Evolutionary conservation across 2,888 invertebrate species (phyloP).

Genomic region (Zhuqinia jingwanae): DNA sequence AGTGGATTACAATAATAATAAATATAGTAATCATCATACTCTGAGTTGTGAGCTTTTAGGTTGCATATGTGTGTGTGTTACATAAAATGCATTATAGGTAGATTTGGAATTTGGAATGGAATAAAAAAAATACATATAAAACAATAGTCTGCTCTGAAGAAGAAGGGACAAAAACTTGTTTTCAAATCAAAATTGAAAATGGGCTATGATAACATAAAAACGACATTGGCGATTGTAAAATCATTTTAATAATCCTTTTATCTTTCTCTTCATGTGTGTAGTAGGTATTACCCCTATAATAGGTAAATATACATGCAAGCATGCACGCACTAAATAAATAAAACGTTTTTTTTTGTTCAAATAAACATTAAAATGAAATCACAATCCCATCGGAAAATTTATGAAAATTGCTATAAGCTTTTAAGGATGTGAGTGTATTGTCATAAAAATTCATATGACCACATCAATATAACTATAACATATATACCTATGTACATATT

Average conservation of each 20-base stretch:
- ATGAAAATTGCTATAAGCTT: conserved; percentile 32
- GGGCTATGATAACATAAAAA: conserved; percentile 15
- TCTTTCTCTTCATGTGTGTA: neutral
- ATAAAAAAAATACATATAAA: neutral
- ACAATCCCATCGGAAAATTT: conserved; percentile 5
- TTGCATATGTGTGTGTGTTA: too few species aligned
- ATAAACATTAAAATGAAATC: conserved; percentile 4
- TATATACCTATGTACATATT: too few species aligned
- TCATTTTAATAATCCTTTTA: neutral
- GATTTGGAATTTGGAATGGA: neutral
- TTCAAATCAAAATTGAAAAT: conserved; percentile 32
- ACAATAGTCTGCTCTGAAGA: too few species aligned
- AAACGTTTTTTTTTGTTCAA: neutral
- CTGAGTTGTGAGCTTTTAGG: neutral
- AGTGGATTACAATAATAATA: conserved; percentile 24
- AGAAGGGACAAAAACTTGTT: conserved; percentile 15
- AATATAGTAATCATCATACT: neutral
- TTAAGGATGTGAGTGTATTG: conserved; percentile 14
- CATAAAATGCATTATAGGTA: neutral
- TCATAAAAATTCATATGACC: too few species aligned
- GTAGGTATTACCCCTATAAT: neutral
- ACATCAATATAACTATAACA: neutral
- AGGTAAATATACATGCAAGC: neutral
- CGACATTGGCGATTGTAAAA: neutral
- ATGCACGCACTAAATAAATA: neutral